Percentiles rank a stretch among this genome's conserved stretches.
phyloP scores from a whole-genome alignment of 92 coral and sea anemone genomes.

The Epizoanthus scotinus region DNA sequence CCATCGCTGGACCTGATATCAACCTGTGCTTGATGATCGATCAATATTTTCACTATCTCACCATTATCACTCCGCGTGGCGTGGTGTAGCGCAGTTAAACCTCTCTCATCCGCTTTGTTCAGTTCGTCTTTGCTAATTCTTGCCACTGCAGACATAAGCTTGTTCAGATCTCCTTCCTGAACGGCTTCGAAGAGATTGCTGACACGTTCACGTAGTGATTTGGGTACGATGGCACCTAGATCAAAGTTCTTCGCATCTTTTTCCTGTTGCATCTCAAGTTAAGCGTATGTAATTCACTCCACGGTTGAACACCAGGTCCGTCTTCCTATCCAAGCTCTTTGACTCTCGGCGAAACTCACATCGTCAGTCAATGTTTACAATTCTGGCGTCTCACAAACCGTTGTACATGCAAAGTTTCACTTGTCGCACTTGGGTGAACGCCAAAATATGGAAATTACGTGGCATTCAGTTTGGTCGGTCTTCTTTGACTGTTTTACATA shows the following conservation, averaged over 20 bases:
- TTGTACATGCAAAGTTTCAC: too few relatives aligned
- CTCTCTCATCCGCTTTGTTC: slow-evolving; percentile 24
- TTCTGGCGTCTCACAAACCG: too few relatives aligned
- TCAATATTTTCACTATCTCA: slow-evolving; percentile 18
- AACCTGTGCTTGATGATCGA: slow-evolving; percentile 27
- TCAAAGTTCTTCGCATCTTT: neutral
- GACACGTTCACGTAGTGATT: slow-evolving; percentile 28
- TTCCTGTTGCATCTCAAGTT: neutral
- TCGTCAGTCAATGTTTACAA: too few relatives aligned
- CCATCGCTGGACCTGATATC: slow-evolving; percentile 23
- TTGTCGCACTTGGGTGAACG: too few relatives aligned
- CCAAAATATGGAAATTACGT: neutral
- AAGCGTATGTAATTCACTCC: neutral
- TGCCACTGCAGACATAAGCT: slow-evolving; percentile 14
- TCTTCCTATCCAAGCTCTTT: neutral
- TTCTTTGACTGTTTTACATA: neutral
- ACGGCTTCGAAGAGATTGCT: slow-evolving; percentile 28
- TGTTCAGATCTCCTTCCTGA: slow-evolving; percentile 30
- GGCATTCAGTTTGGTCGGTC: neutral
- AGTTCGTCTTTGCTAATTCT: slow-evolving; percentile 30
- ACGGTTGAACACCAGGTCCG: neutral
- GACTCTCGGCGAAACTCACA: neutral
- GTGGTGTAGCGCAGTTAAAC: slow-evolving; percentile 15
- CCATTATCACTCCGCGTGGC: slow-evolving; percentile 13
- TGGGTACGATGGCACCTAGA: slow-evolving; percentile 8